phyloP scores from a whole-genome alignment of 2,888 invertebrate species.

The Arenicola marina region DNA sequence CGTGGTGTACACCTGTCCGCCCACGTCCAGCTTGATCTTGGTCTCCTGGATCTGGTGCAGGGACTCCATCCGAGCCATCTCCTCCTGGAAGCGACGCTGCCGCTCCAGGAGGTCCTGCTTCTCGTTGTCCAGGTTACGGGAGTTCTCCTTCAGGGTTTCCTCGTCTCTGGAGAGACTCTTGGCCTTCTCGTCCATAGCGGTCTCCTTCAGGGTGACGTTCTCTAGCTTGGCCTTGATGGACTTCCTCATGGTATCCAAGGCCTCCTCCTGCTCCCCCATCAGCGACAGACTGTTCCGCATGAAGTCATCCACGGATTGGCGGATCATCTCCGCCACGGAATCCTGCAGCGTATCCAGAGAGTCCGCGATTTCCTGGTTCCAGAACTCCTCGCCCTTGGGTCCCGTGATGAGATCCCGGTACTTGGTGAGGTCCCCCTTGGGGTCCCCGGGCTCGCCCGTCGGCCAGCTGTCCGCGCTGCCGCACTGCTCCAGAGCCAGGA shows the following conservation, averaged over 20 bases:
- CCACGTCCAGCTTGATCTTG: constrained; percentile 39
- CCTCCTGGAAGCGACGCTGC: not conserved
- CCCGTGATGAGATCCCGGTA: constrained; percentile 25
- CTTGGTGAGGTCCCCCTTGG: constrained; percentile 30
- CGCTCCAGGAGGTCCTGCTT: not conserved
- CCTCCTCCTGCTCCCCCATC: constrained; percentile 11
- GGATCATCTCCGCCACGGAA: constrained; percentile 15
- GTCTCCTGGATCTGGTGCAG: constrained; percentile 31
- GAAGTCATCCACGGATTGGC: constrained; percentile 17
- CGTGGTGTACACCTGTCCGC: constrained; percentile 38
- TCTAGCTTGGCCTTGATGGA: constrained; percentile 12
- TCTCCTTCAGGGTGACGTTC: constrained; percentile 10
- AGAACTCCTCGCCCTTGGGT: constrained; percentile 15
- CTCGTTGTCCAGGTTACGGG: not conserved
- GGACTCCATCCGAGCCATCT: constrained; percentile 1
- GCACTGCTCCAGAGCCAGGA: constrained; percentile 30
- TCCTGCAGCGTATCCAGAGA: constrained; percentile 11
- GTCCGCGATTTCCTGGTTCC: constrained; percentile 10
- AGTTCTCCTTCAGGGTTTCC: not conserved
- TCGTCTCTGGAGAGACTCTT: not conserved
- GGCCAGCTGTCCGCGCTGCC: constrained; percentile 22
- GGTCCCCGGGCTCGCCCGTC: constrained; percentile 31
- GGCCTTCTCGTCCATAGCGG: constrained; percentile 12
- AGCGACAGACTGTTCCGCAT: constrained; percentile 18
- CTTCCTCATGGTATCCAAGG: constrained; percentile 5